Percentiles rank a stretch among this genome's conserved stretches.
phyloP scores from a whole-genome alignment of 2,797 vertebrate species.

The Podargus strigoides region DNA sequence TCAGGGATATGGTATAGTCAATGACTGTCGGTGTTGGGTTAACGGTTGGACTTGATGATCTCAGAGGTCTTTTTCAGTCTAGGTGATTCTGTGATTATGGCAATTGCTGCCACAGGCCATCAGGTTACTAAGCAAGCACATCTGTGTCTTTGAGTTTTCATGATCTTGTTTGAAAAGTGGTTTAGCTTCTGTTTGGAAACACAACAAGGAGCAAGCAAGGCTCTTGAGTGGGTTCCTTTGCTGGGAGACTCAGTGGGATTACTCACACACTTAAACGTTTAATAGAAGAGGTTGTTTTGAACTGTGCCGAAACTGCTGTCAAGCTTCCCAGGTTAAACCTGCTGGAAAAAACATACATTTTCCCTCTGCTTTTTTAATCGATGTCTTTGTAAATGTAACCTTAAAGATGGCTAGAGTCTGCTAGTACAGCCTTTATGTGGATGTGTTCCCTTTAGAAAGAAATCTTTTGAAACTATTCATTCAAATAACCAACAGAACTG shows the following conservation, averaged over 20 bases:
- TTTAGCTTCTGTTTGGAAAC: neutral
- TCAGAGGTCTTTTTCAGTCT: too few relatives aligned
- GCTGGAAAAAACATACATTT: neutral
- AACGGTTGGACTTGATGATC: too few relatives aligned
- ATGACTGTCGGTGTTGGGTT: too few relatives aligned
- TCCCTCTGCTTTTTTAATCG: neutral
- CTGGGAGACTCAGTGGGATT: neutral
- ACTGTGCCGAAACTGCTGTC: neutral
- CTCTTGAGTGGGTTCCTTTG: neutral
- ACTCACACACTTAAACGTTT: rapidly evolving
- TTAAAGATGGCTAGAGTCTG: neutral
- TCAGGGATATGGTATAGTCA: too few relatives aligned
- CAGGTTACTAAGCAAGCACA: neutral
- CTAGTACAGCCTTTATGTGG: neutral
- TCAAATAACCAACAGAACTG: neutral
- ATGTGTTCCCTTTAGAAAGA: neutral
- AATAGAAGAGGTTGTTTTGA: neutral
- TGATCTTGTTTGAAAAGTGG: neutral
- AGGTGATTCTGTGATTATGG: too few relatives aligned
- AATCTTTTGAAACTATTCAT: neutral
- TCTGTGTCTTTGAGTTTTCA: neutral
- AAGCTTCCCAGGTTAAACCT: neutral
- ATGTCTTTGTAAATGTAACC: neutral
- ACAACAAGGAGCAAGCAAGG: neutral
- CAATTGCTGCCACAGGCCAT: neutral